Percentiles rank a stretch among this genome's conserved stretches.
phyloP scores from a whole-genome alignment of 2,113 vertebrate genomes.

The Brienomyrus brachyistius region DNA sequence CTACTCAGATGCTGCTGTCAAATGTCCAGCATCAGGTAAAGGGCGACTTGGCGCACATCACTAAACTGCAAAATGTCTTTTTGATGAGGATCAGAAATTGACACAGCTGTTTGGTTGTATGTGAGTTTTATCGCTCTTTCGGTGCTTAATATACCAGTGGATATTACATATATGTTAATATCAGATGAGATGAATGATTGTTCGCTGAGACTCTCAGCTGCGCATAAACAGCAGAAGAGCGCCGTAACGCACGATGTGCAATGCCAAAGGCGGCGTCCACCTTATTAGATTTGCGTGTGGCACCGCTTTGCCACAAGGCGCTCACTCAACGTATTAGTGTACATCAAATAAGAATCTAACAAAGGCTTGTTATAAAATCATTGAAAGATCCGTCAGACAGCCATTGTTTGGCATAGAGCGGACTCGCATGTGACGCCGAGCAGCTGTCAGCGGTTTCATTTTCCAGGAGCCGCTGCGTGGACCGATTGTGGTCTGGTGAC shows the following conservation, averaged over 20 bases:
- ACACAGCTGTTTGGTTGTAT: not conserved
- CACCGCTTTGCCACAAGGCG: not conserved
- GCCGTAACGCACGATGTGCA: not conserved
- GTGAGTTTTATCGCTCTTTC: not conserved
- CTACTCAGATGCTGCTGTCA: not conserved
- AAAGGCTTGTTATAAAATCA: not conserved
- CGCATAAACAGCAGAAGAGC: not conserved
- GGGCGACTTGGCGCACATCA: no score
- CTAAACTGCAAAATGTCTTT: not conserved
- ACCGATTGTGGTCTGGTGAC: not conserved
- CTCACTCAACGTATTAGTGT: constrained; percentile 8
- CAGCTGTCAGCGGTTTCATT: not conserved
- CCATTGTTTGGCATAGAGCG: not conserved
- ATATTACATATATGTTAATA: not conserved
- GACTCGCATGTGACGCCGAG: not conserved
- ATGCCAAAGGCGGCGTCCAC: not conserved
- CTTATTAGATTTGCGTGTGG: not conserved
- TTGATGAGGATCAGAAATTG: not conserved
- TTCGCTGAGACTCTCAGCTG: not conserved
- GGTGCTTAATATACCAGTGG: not conserved
- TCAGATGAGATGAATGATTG: not conserved
- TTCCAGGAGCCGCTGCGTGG: not conserved
- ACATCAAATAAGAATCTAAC: not conserved
- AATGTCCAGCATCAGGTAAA: not conserved
- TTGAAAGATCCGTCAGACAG: not conserved